Base-by-base conservation (phyloP, 2,113 vertebrate genomes). In the Cyanoramphus novaezelandiae region DNA sequence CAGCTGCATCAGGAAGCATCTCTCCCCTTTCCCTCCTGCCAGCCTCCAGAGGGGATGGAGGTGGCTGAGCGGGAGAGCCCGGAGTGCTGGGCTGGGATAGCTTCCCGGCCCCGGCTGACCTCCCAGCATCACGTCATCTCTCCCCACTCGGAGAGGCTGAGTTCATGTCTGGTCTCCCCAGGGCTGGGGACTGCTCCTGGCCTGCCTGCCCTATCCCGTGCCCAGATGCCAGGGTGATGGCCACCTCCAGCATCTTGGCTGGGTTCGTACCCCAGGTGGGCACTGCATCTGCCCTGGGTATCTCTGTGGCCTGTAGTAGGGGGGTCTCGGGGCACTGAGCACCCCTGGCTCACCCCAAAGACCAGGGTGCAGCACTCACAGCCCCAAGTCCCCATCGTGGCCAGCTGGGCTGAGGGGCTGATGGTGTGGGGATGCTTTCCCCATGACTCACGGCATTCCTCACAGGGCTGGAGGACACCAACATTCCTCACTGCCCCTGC, bases 391-490 rank as follows among this genome's bases (percentile, higher is more conserved):
- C 4, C 44, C 9, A 0, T 64, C 14, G 33, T 35, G 57, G 57
- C 57, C 21, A 50, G 92, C 68, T 6, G 19, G 18, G 52, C 6
- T 59, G 21, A 60, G 91, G 92, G 96, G 88, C 87, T 15, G 82
- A 62, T n/a, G 25, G 82, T 7, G 3, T 3, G 44, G 55, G 67
- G 82, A 78, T 94, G 93, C 55, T 57, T 96, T 78, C 29, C 82
- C 80, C 6, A 20, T 95, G 96, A 88, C 86, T 95, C 95, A 92
- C 86, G 19, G 78, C 88, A 91, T 97, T 97, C 94, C 87, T 94
- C 0, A 28, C 79, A 7, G 64, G 13, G 81, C 90, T 5, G 23
- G 53, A 20, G 70, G 91, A 86, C 92, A 86, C 74, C 13, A 20
- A 9, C 68, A 44, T 93, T 94, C 14, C 69, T 13, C 1, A 10